These are phyloP conservation scores for Mesembrinibis cayennensis DNA, from an alignment of 2,113 vertebrate species.

Conservation along the genomic window DNA sequence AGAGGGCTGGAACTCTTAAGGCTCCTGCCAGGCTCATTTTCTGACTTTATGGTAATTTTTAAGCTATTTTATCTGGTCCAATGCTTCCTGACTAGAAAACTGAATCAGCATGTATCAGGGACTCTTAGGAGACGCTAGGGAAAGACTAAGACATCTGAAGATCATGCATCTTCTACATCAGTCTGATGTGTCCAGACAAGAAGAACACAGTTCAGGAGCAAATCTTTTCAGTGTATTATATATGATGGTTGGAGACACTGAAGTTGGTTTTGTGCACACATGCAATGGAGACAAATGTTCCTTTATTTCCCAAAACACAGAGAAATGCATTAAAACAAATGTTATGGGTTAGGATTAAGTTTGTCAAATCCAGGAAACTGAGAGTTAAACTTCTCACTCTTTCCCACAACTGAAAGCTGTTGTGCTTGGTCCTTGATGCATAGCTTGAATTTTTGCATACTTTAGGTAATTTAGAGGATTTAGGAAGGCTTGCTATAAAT, in stretches of 20 bases:
- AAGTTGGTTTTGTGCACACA: background rate
- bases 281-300: background rate
- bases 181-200: background rate
- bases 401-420: constrained; percentile 47
- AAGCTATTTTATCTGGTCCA: background rate
- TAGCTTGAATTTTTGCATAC: constrained; percentile 62
- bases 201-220: background rate
- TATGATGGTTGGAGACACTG: background rate
- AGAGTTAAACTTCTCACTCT: constrained; percentile 53
- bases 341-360: constrained; percentile 11
- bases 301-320: constrained; percentile 6
- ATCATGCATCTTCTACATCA: background rate
- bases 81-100: background rate
- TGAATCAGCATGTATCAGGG: background rate
- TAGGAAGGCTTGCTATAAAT: constrained; percentile 47
- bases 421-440: constrained; percentile 36
- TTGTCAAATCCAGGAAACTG: constrained; percentile 37
- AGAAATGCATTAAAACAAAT: background rate
- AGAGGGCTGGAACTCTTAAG: background rate
- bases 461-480: constrained; percentile 56
- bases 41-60: background rate
- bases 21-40: background rate
- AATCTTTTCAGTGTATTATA: background rate
- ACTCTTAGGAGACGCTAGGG: background rate
- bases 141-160: background rate